Evolutionary conservation across 1,140 invertebrate species (phyloP), one percentile per base, ranked within the genome.

Genomic region (Lycorma delicatula): DNA sequence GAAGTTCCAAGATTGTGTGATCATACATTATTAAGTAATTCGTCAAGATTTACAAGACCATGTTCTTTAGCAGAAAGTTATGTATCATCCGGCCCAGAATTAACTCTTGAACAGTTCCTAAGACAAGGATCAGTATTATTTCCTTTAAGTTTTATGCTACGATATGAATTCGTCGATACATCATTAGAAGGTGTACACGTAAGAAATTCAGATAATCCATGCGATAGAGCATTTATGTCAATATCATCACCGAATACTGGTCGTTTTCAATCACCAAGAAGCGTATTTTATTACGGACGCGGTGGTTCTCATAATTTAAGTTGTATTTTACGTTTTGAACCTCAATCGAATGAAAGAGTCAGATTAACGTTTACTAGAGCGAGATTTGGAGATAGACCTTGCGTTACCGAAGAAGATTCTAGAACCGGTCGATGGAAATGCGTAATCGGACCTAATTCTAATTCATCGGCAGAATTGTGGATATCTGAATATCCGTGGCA

Each of bases 261-360:
- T 3, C 77, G 75, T 67, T 87, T 90, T 67, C 79, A 80, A 64
- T 88, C 87, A 1, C 86, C 87, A 0, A 79, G 80, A 60, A 87
- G 84, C 64, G 87, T 89, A 16, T 91, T 91, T 72, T 81, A 88
- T 63, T 91, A 86, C 64, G 87, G 87, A 1, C 76, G 87, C 51
- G 87, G 88, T 1, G 88, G 88, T 1, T 77, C 84, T 9, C 77
- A 80, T 62, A 86, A 88, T 68, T 68, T 91, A 26, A 85, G 78
- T 55, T 91, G 87, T 67, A 74, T 82, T 29, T 82, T 88, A 66
- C 79, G 82, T 65, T 89, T 91, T 67, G 82, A 85, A 71, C 80
- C 81, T 0, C 79, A 77, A 54, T 71, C 76, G n/a, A 76, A 81
- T 27, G 81, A 87, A 67, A 72, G 81, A 63, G 76, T 86, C 47